phyloP scores from a whole-genome alignment of 1,140 invertebrate species.

The Choristoneura fumiferana region DNA sequence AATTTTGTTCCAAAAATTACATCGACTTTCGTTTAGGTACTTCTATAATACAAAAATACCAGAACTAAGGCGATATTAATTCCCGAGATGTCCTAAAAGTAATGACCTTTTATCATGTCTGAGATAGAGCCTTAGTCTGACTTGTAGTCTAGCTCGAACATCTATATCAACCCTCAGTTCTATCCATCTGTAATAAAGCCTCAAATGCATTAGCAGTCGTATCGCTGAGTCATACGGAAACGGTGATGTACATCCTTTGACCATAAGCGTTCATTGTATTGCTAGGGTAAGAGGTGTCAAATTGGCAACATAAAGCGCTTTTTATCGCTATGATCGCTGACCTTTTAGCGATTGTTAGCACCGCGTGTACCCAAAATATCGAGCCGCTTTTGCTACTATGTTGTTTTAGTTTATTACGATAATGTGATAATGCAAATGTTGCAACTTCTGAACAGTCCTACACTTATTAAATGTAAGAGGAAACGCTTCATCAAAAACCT shows the following conservation, averaged over 20 bases:
- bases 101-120: background rate
- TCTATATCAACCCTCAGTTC: background rate
- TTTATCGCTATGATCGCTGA: conserved; percentile 16
- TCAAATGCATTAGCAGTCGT: background rate
- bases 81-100: too few species aligned
- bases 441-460: too few species aligned
- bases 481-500: background rate
- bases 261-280: conserved; percentile 22
- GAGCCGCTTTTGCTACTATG: too few species aligned
- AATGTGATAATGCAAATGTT: too few species aligned
- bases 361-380: background rate
- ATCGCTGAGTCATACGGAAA: background rate
- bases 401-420: too few species aligned
- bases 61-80: too few species aligned
- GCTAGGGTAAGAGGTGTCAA: conserved; percentile 23
- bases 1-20: too few species aligned
- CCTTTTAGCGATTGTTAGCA: conserved; percentile 21
- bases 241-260: background rate
- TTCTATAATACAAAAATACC: too few species aligned
- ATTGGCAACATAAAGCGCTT: conserved; percentile 20
- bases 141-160: background rate
- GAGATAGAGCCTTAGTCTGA: background rate
- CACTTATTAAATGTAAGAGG: too few species aligned
- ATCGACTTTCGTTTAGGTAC: too few species aligned
- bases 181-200: background rate